Percentiles rank a stretch among this genome's conserved stretches.
Evolutionary conservation across 2,797 vertebrate genomes (phyloP).

Genomic region (Nannoperca australis): DNA sequence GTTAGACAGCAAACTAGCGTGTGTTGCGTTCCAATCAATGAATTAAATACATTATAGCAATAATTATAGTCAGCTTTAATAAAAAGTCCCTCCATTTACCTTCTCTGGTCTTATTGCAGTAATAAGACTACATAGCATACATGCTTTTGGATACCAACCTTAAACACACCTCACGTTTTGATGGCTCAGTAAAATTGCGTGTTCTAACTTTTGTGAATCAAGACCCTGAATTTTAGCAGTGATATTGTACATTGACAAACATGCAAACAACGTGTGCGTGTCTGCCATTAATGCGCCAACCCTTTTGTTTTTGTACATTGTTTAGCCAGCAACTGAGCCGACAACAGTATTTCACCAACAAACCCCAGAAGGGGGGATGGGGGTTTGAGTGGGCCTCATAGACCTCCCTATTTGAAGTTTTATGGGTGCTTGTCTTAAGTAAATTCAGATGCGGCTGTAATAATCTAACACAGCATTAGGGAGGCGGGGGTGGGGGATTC

Average conservation of each 20-base stretch:
- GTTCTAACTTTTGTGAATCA: background rate
- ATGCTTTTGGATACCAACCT: conserved; percentile 2
- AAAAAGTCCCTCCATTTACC: background rate
- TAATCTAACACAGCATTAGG: conserved; percentile 80
- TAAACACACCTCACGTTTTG: conserved; percentile 6
- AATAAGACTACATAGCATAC: background rate
- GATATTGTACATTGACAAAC: conserved; percentile 3
- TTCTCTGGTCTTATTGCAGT: background rate
- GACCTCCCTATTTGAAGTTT: conserved; percentile 84
- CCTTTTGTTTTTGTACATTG: conserved; percentile 49
- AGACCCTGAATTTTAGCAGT: conserved; percentile 9
- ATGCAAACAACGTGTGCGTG: conserved; percentile 2
- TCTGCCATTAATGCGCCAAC: conserved; percentile 26
- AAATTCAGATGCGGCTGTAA: conserved; percentile 85
- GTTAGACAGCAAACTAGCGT: background rate
- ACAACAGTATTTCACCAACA: conserved; percentile 62
- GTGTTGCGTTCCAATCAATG: background rate
- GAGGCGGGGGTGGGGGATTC: conserved; percentile 37
- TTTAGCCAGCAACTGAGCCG: conserved; percentile 56
- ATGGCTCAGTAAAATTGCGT: conserved; percentile 25
- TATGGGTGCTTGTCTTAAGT: conserved; percentile 85
- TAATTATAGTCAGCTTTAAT: background rate
- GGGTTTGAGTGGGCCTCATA: conserved; percentile 56
- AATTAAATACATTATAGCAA: no score
- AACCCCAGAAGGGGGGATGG: conserved; percentile 36